Evolutionary conservation across 64 coral and sea anemone genomes (phyloP).

Genomic region (Dendronephthya gigantea): DNA sequence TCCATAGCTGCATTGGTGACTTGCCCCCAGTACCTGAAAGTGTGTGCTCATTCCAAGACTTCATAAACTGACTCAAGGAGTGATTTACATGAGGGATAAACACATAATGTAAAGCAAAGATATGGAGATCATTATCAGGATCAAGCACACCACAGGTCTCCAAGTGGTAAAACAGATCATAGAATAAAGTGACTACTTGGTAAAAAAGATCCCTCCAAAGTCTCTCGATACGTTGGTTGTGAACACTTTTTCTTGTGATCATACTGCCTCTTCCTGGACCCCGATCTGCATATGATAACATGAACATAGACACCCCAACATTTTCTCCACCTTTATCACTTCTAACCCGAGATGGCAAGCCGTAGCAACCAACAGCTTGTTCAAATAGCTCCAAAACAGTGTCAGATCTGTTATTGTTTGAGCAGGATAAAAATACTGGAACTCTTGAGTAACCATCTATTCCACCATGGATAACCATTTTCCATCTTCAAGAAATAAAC

Average conservation of each 20-base stretch:
- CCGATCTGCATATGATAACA: background rate
- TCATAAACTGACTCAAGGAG: background rate
- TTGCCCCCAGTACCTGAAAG: background rate
- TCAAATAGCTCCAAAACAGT: background rate
- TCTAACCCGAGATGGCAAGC: background rate
- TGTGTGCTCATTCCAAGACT: background rate
- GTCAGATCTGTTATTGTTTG: slow-evolving; percentile 1
- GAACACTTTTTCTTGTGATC: background rate
- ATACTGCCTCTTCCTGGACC: background rate
- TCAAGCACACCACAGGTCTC: background rate
- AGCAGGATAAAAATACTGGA: background rate
- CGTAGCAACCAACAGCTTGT: background rate
- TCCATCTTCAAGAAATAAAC: slow-evolving; percentile 8
- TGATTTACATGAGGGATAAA: background rate
- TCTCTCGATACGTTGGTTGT: background rate
- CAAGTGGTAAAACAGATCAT: background rate
- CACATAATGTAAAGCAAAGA: background rate
- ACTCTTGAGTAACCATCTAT: slow-evolving; percentile 12
- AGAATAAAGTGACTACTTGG: background rate
- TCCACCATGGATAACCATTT: slow-evolving; percentile 19
- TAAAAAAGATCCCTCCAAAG: background rate
- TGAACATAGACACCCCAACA: background rate
- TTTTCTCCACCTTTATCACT: slow-evolving; percentile 2
- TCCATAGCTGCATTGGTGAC: background rate
- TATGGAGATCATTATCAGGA: background rate